Evolutionary conservation across 2,888 invertebrate genomes (phyloP).

Genomic region (Apamea epomidion): DNA sequence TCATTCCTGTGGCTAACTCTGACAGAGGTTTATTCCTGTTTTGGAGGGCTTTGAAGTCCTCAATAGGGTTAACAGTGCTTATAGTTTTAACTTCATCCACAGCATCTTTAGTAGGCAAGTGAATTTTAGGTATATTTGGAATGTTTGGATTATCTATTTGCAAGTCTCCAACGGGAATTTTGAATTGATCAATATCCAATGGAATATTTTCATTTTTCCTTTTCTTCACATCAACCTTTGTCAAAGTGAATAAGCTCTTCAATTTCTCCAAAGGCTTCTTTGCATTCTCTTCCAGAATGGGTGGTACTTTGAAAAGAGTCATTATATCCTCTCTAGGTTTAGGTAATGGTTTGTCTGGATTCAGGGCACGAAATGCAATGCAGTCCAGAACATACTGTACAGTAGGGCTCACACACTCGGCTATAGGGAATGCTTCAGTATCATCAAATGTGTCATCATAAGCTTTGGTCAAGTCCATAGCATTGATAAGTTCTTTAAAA

Average conservation of each 20-base stretch:
- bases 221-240: conserved; percentile 80
- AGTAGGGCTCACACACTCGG: conserved; percentile 88
- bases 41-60: conserved; percentile 90
- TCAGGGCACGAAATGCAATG: conserved; percentile 90
- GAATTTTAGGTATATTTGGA: conserved; percentile 75
- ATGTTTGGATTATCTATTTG: conserved; percentile 44
- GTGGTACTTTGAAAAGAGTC: conserved; percentile 88
- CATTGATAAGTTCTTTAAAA: conserved; percentile 92
- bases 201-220: conserved; percentile 73
- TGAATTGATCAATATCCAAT: conserved; percentile 62
- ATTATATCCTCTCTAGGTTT: conserved; percentile 86
- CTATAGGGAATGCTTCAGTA: conserved; percentile 87
- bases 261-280: conserved; percentile 85
- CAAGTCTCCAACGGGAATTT: conserved; percentile 54
- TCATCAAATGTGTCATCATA: conserved; percentile 87
- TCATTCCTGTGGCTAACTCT: conserved; percentile 79
- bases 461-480: conserved; percentile 91
- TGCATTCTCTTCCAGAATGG: conserved; percentile 85
- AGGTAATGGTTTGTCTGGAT: conserved; percentile 91
- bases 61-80: conserved; percentile 91
- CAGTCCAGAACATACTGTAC: conserved; percentile 90
- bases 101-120: conserved; percentile 72
- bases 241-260: conserved; percentile 87
- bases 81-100: conserved; percentile 79
- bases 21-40: conserved; percentile 77